Conservation (phyloP, 2,797 vertebrate species). For the Oryzias sinensis region DNA sequence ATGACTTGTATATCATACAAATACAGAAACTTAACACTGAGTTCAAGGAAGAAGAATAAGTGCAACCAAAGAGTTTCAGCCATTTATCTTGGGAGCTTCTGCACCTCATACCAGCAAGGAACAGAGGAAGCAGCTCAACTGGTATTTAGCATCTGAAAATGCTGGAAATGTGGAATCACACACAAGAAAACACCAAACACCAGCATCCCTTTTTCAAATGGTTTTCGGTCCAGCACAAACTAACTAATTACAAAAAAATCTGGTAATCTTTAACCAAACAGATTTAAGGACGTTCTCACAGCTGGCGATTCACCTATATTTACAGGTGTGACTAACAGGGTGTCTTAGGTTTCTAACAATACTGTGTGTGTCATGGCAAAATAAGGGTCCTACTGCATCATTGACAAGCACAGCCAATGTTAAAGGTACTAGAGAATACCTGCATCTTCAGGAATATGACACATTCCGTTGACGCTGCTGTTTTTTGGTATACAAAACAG, state of each 20-base stretch:
- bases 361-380: constrained; percentile 46
- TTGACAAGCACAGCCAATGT: constrained; percentile 25
- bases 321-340: constrained; percentile 31
- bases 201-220: neutral
- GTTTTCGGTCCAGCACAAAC: no score
- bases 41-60: constrained; percentile 1
- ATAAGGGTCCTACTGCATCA: constrained; percentile 48
- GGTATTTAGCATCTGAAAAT: constrained; percentile 7
- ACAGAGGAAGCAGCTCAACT: constrained; percentile 22
- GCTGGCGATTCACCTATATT: constrained; percentile 59
- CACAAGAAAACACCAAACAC: constrained; percentile 5
- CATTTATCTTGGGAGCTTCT: constrained; percentile 19
- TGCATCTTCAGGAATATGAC: constrained; percentile 33
- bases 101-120: constrained; percentile 17
- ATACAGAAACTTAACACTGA: neutral
- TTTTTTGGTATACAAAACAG: constrained; percentile 3
- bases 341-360: constrained; percentile 47
- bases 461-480: constrained; percentile 6
- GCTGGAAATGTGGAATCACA: constrained; percentile 3
- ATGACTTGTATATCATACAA: constrained; percentile 13
- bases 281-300: constrained; percentile 14
- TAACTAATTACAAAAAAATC: neutral
- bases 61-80: neutral
- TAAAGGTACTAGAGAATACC: constrained; percentile 31
- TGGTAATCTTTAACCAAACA: constrained; percentile 10